Evolutionary conservation across 2,797 vertebrate species (phyloP).

Genomic region (Lemur catta): DNA sequence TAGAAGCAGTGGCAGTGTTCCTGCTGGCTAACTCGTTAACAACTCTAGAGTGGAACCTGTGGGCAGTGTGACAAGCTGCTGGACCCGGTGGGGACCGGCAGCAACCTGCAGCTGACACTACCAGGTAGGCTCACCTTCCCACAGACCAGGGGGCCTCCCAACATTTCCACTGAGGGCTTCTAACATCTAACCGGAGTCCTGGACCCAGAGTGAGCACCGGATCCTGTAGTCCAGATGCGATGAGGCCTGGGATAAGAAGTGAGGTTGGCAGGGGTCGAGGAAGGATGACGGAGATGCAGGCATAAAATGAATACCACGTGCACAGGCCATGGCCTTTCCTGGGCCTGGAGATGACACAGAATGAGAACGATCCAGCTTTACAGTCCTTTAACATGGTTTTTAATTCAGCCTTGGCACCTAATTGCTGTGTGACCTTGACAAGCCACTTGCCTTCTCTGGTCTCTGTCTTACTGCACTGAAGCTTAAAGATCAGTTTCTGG

Average conservation of each 20-base stretch:
- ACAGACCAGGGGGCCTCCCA: neutral
- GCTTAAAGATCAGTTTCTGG: neutral
- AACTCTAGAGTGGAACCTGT: neutral
- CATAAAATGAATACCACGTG: neutral
- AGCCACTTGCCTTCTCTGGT: neutral
- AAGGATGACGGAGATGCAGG: neutral
- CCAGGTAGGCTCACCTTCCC: neutral
- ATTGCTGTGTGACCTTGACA: neutral
- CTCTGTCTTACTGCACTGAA: neutral
- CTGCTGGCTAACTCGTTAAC: neutral
- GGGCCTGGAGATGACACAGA: neutral
- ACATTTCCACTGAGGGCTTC: neutral
- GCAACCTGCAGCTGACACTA: neutral
- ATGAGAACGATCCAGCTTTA: neutral
- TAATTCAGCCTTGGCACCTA: neutral
- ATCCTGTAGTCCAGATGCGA: neutral
- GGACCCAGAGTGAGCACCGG: neutral
- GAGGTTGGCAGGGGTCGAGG: neutral
- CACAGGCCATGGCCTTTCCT: neutral
- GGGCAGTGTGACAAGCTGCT: neutral
- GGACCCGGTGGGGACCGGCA: neutral
- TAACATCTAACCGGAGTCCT: neutral
- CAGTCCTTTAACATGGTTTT: neutral
- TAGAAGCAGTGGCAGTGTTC: neutral
- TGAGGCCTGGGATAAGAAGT: neutral